Evolutionary conservation across 1,140 invertebrate species (phyloP).

Genomic region (Adoxophyes honmai): DNA sequence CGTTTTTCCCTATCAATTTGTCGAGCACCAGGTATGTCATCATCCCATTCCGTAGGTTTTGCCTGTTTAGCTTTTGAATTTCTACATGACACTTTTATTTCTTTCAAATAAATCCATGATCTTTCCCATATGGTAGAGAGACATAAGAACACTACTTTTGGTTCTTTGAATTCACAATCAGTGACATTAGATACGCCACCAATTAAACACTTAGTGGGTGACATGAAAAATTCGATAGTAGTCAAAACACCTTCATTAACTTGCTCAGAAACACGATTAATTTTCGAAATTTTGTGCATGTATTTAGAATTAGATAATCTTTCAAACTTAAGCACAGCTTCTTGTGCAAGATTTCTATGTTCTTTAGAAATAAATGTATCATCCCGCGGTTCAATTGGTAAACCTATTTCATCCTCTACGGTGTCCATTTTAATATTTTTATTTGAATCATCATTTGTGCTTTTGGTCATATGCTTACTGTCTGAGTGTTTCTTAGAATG

Average conservation of each 20-base stretch:
- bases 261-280: conserved; percentile 30
- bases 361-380: background rate
- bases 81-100: conserved; percentile 36
- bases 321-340: conserved; percentile 30
- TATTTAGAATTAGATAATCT: conserved; percentile 26
- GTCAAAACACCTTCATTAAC: conserved; percentile 30
- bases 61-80: conserved; percentile 15
- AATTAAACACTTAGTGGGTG: conserved; percentile 33
- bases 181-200: conserved; percentile 11
- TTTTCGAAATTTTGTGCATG: conserved; percentile 33
- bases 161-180: conserved; percentile 24
- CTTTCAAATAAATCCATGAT: conserved; percentile 23
- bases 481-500: too few species aligned
- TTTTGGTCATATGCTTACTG: too few species aligned
- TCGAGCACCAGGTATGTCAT: background rate
- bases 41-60: background rate
- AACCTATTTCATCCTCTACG: background rate
- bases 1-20: conserved; percentile 25
- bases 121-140: conserved; percentile 24
- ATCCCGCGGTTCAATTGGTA: background rate
- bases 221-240: conserved; percentile 32
- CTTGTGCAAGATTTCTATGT: conserved; percentile 22
- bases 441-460: background rate
- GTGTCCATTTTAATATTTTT: background rate
- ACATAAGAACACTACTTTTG: conserved; percentile 25